Base-by-base conservation (phyloP, 1,140 invertebrate species). In the Cydia fagiglandana region DNA sequence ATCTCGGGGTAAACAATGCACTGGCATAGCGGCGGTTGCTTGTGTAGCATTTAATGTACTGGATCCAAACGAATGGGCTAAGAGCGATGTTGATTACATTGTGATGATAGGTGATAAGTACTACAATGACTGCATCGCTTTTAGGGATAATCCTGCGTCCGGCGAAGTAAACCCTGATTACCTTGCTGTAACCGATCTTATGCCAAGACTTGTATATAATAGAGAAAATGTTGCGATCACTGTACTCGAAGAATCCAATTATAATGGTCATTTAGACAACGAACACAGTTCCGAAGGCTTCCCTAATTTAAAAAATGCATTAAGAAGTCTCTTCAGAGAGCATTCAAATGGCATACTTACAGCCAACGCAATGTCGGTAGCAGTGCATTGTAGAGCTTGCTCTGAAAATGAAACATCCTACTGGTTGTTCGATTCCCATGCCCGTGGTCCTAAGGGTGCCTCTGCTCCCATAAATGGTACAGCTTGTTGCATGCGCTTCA, bases 261-360 rank as follows among this genome's bases (percentile, higher is more conserved):
- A 64, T 75, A 77, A 79, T 73, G 78, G 78, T 76, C 80, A 83
- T 28, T 50, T 80, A 76, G 80, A 73, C 12, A 77, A 64, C 41
- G 66, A 78, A 38, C 15, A 78, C 17, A 79, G 15, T 73, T n/a
- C 15, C 6, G 66, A 76, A 41, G 77, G 74, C 2, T 80, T 79
- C 70, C 81, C 78, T 70, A 83, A 81, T 20, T 76, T 78, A 61
- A 79, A 80, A 73, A 83, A 79, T 79, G 77, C 75, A 12, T 38
- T 81, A n/a, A 28, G 4, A 53, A 73, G 28, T 56, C 77, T 77
- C 76, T 83, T 77, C 30, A 77, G 61, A 30, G 75, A 81, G 47
- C 34, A 78, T 17, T 75, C 17, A 0, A 68, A 70, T 74, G 78
- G 79, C 0, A 75, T 81, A 47, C 74, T 81, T 38, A 83, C 78